Evolutionary conservation across 2,888 invertebrate species (phyloP), one percentile per base, ranked within the genome.

Genomic region (Polydesmus complanatus): DNA sequence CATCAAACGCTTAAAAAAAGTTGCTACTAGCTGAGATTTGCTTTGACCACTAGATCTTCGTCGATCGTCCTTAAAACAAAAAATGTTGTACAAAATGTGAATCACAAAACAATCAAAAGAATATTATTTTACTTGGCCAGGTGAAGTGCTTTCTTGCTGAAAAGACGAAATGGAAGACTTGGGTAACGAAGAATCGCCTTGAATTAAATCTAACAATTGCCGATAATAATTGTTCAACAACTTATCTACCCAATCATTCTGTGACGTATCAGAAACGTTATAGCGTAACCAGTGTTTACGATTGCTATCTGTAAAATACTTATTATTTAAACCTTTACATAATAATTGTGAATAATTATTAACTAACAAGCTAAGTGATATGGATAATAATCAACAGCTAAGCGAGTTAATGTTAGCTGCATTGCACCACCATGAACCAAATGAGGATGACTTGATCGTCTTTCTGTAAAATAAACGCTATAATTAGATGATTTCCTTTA

Each of bases 371-470:
- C 93, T 70, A 90, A 81, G 75, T 97, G 95, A 77, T 93, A 96
- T 0, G 98, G 97, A 78, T 97, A 98, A 70, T 89, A 86, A 74
- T 98, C 96, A 1, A 95, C 79, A 3, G 72, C 70, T 48, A 79
- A 67, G 71, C 86, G 86, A 65, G 85, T 83, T 50, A 98, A 78
- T 0, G 88, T 87, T 62, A 97, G 83, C 78, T 96, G 96, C 59
- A 98, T 75, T 0, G 96, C 94, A 1, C 94, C 97, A 1, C 95
- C 95, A 65, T 88, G 87, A 67, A 85, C 82, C 25, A 93, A 75
- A 50, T 53, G 60, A 0, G 90, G 89, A 77, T 90, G 86, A 63
- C 83, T 81, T 0, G 91, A 91, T 66, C 91, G 79, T 1, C 91
- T 91, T 75, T 83, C 88, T 88, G 72, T 18, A 69, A 64, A n/a